Evolutionary conservation across 2,888 invertebrate species (phyloP).

Genomic region (Hecatera dysodea): DNA sequence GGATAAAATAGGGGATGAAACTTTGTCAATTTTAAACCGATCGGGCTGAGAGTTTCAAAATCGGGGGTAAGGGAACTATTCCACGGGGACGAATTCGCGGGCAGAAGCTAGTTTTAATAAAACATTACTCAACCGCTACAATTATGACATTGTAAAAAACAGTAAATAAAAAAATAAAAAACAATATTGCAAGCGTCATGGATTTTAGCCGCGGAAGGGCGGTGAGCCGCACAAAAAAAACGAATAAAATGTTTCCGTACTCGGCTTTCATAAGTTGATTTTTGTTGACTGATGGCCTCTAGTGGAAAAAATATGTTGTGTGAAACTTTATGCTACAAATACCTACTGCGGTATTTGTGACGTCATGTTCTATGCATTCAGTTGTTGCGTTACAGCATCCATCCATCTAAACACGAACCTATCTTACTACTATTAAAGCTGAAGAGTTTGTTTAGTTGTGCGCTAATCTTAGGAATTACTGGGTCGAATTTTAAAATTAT

Average conservation of each 20-base stretch:
- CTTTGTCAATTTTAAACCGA: no score
- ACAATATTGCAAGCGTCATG: conserved; percentile 32
- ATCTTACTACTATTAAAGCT: no score
- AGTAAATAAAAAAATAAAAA: conserved; percentile 28
- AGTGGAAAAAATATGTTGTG: conserved; percentile 31
- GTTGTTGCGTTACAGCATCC: not conserved
- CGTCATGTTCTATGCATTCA: conserved; percentile 8
- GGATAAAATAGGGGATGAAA: no score
- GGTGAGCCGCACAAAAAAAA: conserved; percentile 41
- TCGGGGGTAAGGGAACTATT: no score
- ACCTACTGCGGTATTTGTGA: conserved; percentile 18
- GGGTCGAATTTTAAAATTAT: no score
- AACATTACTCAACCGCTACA: no score
- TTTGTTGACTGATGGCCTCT: conserved; percentile 56
- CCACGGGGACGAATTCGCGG: no score
- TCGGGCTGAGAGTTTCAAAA: no score
- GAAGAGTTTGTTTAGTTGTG: no score
- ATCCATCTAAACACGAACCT: no score
- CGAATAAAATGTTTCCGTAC: conserved; percentile 48
- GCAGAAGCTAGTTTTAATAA: no score
- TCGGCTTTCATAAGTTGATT: conserved; percentile 53
- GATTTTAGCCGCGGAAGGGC: conserved; percentile 21
- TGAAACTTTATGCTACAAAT: conserved; percentile 35
- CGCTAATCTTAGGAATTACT: no score
- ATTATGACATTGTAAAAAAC: not conserved